Base-by-base conservation (phyloP, 1,140 invertebrate species). In the Liolophura sinensis region DNA sequence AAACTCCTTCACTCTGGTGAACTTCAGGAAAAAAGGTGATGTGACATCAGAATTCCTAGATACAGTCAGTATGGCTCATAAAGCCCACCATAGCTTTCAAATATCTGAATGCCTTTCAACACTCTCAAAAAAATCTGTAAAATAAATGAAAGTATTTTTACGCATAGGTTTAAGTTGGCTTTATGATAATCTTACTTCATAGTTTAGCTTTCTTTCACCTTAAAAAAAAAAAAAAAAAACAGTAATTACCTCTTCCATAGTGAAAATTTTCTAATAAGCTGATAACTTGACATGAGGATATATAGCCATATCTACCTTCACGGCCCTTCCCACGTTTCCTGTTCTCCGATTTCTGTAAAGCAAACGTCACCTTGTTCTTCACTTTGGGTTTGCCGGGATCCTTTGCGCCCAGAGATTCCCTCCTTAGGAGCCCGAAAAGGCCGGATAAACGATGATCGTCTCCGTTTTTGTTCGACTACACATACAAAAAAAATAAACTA, bases 401-500 rank as follows among this genome's bases (percentile, higher is more conserved):
- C 65, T 71, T 62, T 63, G 61, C 27, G 51, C 65, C 69, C 65
- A 61, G 64, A 55, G 74, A 73, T 47, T 74, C 71, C 73, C 70
- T 76, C 71, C 70, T 73, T 68, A 72, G 66, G 15, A 73, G 72
- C 64, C 72, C 72, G 64, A 76, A 79, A 72, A 75, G 74, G 68
- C 69, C 73, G 64, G 64, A 76, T 66, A 68, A 77, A 62, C 65
- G 76, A 74, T 66, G 67, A 60, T 73, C 73, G 46, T 70, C 73
- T 51, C 49, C 65, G 65, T 65, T 72, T 74, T 68, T 74, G 69
- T 60, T 70, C 69, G 55, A 56, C 27, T 59, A 62, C 48, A 67
- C 0, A 58, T 27, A 59, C 55, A 15, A 63, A 61, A 64, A 59
- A 60, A 12, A 50, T 60, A 18, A 68, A 56, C n/a, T n/a, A n/a